These are phyloP conservation scores for Odocoileus hemionus DNA, from an alignment of 2,113 vertebrate species.

Conservation along the genomic window DNA sequence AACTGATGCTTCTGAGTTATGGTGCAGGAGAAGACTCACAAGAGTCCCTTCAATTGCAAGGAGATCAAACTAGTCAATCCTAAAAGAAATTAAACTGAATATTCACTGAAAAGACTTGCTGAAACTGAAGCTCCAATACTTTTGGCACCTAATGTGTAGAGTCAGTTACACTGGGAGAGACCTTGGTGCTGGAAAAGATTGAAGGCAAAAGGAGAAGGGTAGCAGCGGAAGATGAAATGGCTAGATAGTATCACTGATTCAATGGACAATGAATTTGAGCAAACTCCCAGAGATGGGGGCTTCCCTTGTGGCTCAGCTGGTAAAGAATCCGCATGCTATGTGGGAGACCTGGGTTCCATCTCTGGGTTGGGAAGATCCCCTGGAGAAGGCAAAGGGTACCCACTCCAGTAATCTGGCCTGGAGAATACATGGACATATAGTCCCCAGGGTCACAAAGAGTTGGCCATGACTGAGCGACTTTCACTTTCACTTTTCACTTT, in stretches of 20 bases:
- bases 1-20: neutral
- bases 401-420: neutral
- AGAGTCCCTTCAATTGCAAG: neutral
- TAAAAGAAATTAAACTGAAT: neutral
- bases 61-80: neutral
- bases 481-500: neutral
- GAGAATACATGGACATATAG: neutral
- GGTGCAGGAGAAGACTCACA: neutral
- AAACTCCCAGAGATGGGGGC: neutral
- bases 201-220: neutral
- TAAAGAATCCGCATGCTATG: neutral
- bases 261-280: neutral
- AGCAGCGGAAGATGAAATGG: neutral
- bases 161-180: neutral
- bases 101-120: neutral
- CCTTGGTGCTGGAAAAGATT: neutral
- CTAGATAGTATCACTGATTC: neutral
- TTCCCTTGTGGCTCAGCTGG: neutral
- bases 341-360: neutral
- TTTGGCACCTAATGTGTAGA: neutral
- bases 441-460: neutral
- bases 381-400: neutral
- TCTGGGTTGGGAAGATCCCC: neutral
- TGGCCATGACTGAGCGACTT: neutral
- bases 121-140: neutral